Evolutionary conservation across 2,113 vertebrate genomes (phyloP).

Genomic region (Orientallactaga bullata): DNA sequence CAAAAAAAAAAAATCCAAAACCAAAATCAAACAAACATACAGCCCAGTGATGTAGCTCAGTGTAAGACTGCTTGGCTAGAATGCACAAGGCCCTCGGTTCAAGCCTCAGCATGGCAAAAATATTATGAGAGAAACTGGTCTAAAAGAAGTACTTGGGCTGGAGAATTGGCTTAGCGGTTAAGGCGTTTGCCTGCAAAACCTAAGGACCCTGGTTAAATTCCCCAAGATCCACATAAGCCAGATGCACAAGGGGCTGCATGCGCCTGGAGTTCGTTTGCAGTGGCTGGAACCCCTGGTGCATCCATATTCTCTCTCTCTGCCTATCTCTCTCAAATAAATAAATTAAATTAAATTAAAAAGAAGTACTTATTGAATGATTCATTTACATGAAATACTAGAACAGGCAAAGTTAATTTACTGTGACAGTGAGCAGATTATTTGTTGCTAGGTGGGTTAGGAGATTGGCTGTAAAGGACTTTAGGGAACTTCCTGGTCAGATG

Average conservation of each 20-base stretch:
- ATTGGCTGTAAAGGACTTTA: not conserved
- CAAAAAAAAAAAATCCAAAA: no score
- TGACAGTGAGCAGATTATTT: not conserved
- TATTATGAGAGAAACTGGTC: not conserved
- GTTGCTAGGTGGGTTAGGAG: not conserved
- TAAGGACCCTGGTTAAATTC: no score
- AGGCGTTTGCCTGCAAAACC: no score
- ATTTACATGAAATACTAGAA: constrained; percentile 27
- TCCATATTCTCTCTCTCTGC: no score
- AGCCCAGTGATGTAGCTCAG: not conserved
- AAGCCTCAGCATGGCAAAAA: not conserved
- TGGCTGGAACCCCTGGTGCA: no score
- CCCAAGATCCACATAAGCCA: no score
- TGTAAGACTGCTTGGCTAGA: not conserved
- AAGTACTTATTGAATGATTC: not conserved
- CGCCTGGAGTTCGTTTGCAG: no score
- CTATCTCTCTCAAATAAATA: no score
- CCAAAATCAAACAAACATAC: no score
- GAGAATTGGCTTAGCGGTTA: no score
- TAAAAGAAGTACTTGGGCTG: not conserved
- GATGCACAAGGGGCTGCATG: no score
- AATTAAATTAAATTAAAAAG: no score
- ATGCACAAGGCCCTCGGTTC: not conserved
- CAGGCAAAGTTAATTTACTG: not conserved
- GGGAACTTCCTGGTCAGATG: not conserved